Evolutionary conservation across 2,888 invertebrate species (phyloP), one percentile per base, ranked within the genome.

Genomic region (Pediacus dermestoides): DNA sequence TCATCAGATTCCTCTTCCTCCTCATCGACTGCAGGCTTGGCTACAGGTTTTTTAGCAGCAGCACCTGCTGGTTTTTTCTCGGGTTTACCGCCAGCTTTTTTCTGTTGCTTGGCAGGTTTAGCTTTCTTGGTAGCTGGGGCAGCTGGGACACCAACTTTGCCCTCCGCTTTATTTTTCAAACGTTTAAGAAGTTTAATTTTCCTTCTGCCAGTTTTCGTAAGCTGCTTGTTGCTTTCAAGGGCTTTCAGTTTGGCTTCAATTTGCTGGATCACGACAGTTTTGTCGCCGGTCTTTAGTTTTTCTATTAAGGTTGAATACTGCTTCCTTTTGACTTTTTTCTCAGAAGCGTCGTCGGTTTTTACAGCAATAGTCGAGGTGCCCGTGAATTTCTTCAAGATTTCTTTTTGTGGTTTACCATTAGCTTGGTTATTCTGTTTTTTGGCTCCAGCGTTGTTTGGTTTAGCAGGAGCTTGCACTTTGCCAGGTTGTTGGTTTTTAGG

Each of bases 181-280:
- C 38, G 44, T 3, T 39, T 42, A 4, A 50, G 42, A 1, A 38
- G 1, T 16, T 25, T 44, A 16, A 60, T 16, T 36, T 53, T 58
- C 12, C 37, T 48, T 34, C 40, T 52, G 4, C 50, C 57, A 4
- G 55, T 53, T 46, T 58, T 60, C 1, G 55, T 40, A 4, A 50
- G 10, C 16, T 53, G 48, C 26, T 18, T 22, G 6, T 44, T 44
- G 4, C 36, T 21, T 12, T 37, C 34, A 13, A 56, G 43, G 3
- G 27, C 41, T 30, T 42, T 18, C 32, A 57, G 46, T 44, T 47
- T 54, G 1, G 42, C 33, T 8, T 48, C 35, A 2, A 57, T 22
- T 9, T 18, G 14, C 22, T 35, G 23, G 9, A 56, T 14, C 6
- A 41, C 30, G 12, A 31, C 42, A 13, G 46, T 34, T 14, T 45